Conservation (phyloP, 2,797 vertebrate species). For the Pagetopsis macropterus region DNA sequence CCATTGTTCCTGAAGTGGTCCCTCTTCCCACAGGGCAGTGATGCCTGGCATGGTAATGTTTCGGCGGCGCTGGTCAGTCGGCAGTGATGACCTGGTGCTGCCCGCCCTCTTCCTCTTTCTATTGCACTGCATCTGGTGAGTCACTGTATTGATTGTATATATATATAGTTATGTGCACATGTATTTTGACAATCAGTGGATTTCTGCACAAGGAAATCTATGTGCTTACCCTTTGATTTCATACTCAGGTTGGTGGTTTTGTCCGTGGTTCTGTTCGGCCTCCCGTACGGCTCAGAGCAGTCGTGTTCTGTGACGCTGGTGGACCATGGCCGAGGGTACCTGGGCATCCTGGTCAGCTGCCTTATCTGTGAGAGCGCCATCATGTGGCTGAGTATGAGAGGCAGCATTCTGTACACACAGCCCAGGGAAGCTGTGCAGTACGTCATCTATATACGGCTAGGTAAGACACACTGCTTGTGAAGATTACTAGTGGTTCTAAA, state of each 20-base stretch:
- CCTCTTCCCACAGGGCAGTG: constrained; percentile 80
- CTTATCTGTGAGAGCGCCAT: constrained; percentile 98
- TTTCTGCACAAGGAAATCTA: not conserved
- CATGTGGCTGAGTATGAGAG: constrained; percentile 99
- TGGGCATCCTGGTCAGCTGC: constrained; percentile 97
- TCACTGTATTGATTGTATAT: constrained; percentile 27
- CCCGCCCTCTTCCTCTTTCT: constrained; percentile 98
- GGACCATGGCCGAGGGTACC: constrained; percentile 97
- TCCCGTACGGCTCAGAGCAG: constrained; percentile 92
- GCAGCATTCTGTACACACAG: constrained; percentile 98
- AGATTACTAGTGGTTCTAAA: constrained; percentile 18
- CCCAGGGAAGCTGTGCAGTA: constrained; percentile 98
- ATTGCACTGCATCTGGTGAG: constrained; percentile 97
- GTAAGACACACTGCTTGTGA: constrained; percentile 78
- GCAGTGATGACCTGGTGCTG: constrained; percentile 99
- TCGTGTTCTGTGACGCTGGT: constrained; percentile 96
- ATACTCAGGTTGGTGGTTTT: constrained; percentile 93
- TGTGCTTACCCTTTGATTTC: not conserved
- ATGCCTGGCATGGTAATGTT: constrained; percentile 99
- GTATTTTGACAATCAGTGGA: not conserved
- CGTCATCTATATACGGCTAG: constrained; percentile 96
- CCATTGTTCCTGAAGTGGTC: constrained; percentile 35
- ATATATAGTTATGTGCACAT: not conserved
- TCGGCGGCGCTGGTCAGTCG: constrained; percentile 99
- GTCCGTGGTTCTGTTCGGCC: constrained; percentile 96